Conservation (phyloP, 2,797 vertebrate species). For the Thripadectes ignobilis region DNA sequence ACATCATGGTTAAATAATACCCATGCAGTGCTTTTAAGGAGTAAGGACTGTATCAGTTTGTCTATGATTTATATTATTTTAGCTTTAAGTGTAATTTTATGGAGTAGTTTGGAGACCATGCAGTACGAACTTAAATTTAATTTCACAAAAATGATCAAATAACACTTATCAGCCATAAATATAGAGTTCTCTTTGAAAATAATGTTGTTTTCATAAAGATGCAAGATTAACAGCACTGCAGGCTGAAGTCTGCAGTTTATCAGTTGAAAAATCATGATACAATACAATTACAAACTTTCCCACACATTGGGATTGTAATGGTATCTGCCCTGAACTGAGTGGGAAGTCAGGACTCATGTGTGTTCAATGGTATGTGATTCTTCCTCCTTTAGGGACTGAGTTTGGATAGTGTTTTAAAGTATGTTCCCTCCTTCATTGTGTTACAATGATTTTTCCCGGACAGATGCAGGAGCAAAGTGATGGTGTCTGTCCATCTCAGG, state of each 20-base stretch:
- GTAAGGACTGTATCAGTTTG: not conserved
- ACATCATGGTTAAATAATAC: constrained; percentile 3
- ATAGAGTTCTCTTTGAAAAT: not conserved
- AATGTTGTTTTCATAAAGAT: not conserved
- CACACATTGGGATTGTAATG: rapidly evolving
- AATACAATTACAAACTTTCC: not conserved
- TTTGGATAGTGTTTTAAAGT: not conserved
- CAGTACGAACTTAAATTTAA: constrained; percentile 9
- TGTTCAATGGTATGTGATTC: not conserved
- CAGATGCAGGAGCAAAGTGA: not conserved
- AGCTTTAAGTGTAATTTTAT: constrained; percentile 29
- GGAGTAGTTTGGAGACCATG: constrained; percentile 6
- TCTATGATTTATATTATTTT: constrained; percentile 25
- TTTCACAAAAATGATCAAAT: constrained; percentile 33
- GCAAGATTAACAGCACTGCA: not conserved
- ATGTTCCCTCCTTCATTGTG: not conserved
- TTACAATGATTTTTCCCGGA: not conserved
- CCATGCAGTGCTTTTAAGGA: not conserved
- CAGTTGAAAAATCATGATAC: not conserved
- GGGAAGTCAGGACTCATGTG: not conserved
- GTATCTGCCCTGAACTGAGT: not conserved
- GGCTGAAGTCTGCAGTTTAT: not conserved
- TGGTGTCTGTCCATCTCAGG: not conserved
- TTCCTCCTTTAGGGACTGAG: not conserved
- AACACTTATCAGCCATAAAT: constrained; percentile 38